phyloP scores from a whole-genome alignment of 2,888 invertebrate species.

The Eurytoma californica region DNA sequence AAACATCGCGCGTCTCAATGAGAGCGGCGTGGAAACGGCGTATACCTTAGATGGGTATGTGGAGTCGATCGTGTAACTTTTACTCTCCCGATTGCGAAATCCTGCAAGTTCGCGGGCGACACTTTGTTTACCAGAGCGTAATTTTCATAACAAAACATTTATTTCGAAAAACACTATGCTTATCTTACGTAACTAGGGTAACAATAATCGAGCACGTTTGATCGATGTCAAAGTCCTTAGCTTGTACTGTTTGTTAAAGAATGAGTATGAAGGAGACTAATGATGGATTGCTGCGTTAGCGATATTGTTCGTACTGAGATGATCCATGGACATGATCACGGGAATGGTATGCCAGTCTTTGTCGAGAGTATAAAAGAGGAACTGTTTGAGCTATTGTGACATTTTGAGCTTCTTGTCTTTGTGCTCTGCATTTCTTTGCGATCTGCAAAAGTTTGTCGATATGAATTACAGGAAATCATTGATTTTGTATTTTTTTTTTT shows the following conservation, averaged over 20 bases:
- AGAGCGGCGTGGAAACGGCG: too few species aligned
- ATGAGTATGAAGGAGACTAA: conserved; percentile 35
- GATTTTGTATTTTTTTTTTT: too few species aligned
- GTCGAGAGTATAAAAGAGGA: conserved; percentile 32
- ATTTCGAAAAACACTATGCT: conserved; percentile 46
- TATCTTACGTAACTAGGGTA: conserved; percentile 47
- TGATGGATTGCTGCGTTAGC: conserved; percentile 36
- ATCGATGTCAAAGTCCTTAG: conserved; percentile 26
- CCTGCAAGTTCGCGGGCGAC: conserved; percentile 18
- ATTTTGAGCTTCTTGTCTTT: conserved; percentile 51
- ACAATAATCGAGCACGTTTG: conserved; percentile 40
- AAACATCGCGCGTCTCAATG: too few species aligned
- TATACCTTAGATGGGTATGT: too few species aligned
- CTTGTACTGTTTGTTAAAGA: conserved; percentile 17
- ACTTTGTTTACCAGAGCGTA: not conserved
- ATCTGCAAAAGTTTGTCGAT: conserved; percentile 54
- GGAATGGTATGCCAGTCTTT: conserved; percentile 56
- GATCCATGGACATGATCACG: conserved; percentile 46
- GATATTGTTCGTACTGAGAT: conserved; percentile 22
- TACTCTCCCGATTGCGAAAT: not conserved
- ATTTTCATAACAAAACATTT: conserved; percentile 53
- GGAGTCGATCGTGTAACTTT: not conserved
- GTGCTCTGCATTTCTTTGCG: conserved; percentile 45
- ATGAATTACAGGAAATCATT: conserved; percentile 35
- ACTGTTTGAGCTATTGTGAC: conserved; percentile 48